phyloP scores from a whole-genome alignment of 2,113 vertebrate genomes.

The Spheniscus mendiculus region DNA sequence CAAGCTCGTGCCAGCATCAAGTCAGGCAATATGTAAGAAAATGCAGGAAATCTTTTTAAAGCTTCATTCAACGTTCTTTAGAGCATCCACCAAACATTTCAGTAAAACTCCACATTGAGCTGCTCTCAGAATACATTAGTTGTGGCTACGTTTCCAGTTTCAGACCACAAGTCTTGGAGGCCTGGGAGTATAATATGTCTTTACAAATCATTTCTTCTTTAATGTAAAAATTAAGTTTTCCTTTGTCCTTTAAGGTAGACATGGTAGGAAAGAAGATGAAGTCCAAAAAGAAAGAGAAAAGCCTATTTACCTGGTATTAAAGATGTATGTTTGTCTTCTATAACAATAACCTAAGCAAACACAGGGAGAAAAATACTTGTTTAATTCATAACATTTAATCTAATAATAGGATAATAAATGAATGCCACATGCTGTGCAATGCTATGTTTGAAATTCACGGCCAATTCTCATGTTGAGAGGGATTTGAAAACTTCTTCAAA shows the following conservation, averaged over 20 bases:
- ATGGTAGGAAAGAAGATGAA: background rate
- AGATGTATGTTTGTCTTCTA: background rate
- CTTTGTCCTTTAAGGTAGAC: background rate
- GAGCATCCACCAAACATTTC: background rate
- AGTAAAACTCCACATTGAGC: background rate
- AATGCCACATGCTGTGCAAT: background rate
- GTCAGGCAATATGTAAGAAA: background rate
- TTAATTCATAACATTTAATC: background rate
- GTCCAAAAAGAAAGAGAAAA: background rate
- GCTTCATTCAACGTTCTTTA: background rate
- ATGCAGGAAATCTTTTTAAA: background rate
- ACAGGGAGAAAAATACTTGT: background rate
- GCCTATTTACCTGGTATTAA: background rate
- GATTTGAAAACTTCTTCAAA: background rate
- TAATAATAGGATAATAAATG: slow-evolving; percentile 24
- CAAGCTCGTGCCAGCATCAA: background rate
- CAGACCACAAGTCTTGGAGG: background rate
- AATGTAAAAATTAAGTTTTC: background rate
- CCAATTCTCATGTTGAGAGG: background rate
- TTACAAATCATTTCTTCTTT: background rate
- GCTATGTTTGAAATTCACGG: background rate
- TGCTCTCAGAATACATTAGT: background rate
- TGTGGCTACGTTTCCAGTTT: background rate
- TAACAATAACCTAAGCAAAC: background rate
- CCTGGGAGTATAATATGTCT: background rate